Conservation (phyloP, 2,113 vertebrate species). For the Phalacrocorax pelagicus region DNA sequence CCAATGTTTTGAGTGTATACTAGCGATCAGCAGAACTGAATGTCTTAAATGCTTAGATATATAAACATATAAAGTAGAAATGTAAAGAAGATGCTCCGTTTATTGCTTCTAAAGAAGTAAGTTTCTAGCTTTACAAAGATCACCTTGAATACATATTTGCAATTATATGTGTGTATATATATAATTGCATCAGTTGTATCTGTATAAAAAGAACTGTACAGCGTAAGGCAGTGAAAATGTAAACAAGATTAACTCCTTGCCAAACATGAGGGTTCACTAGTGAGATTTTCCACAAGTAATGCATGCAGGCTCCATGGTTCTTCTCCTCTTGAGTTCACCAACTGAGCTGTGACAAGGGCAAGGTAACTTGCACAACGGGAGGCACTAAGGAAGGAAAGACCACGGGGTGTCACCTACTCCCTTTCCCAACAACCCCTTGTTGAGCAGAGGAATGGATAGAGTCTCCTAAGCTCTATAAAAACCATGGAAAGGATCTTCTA, state of each 20-base stretch:
- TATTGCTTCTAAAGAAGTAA: background rate
- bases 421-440: background rate
- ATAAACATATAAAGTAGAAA: background rate
- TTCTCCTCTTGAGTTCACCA: background rate
- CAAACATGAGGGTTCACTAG: background rate
- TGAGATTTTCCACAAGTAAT: background rate
- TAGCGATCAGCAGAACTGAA: background rate
- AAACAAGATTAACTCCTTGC: background rate
- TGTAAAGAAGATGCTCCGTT: background rate
- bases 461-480: background rate
- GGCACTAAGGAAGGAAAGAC: background rate
- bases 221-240: background rate
- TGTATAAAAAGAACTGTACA: background rate
- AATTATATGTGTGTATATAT: background rate
- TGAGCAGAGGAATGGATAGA: background rate
- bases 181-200: background rate
- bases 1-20: background rate
- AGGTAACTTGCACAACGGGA: background rate
- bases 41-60: background rate
- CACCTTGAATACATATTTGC: background rate
- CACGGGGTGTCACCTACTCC: background rate
- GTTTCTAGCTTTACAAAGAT: background rate
- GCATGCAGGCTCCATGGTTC: background rate
- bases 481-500: background rate
- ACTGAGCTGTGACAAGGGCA: background rate